Conservation (phyloP, 2,888 invertebrate species). For the Phengaris alcon region DNA sequence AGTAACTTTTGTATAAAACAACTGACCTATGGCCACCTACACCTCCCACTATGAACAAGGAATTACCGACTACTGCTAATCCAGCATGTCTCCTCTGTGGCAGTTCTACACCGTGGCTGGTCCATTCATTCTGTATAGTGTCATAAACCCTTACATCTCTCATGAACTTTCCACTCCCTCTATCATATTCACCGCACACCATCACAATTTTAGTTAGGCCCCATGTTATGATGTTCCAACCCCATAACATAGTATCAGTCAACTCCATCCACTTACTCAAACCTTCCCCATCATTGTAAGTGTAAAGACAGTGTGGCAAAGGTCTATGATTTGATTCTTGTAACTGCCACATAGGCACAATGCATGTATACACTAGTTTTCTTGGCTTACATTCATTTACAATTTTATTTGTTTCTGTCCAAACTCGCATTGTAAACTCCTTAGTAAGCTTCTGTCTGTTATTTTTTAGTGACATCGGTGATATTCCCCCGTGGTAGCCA, state of each 20-base stretch:
- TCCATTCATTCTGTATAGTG: slow-evolving; percentile 58
- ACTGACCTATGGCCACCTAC: slow-evolving; percentile 71
- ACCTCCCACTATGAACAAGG: slow-evolving; percentile 61
- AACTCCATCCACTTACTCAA: slow-evolving; percentile 62
- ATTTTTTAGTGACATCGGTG: slow-evolving; percentile 40
- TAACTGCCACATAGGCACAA: slow-evolving; percentile 53
- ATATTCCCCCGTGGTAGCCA: slow-evolving; percentile 41
- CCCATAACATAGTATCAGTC: slow-evolving; percentile 63
- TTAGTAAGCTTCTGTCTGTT: slow-evolving; percentile 47
- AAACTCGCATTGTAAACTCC: slow-evolving; percentile 57
- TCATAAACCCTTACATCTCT: slow-evolving; percentile 64
- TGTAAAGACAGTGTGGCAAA: slow-evolving; percentile 54
- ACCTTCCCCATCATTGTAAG: slow-evolving; percentile 48
- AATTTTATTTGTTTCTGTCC: slow-evolving; percentile 52
- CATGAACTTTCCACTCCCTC: slow-evolving; percentile 61
- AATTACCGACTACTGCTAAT: slow-evolving; percentile 53
- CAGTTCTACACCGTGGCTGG: slow-evolving; percentile 55
- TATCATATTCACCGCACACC: slow-evolving; percentile 63
- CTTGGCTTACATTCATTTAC: slow-evolving; percentile 51
- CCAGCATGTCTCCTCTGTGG: slow-evolving; percentile 62
- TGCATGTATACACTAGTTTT: slow-evolving; percentile 47
- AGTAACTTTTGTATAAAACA: slow-evolving; percentile 26
- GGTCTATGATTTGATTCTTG: slow-evolving; percentile 47
- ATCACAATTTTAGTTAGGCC: slow-evolving; percentile 58
- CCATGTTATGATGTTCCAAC: slow-evolving; percentile 65